Base-by-base conservation (phyloP, 1,140 invertebrate species). In the Drosophila carrolli region DNA sequence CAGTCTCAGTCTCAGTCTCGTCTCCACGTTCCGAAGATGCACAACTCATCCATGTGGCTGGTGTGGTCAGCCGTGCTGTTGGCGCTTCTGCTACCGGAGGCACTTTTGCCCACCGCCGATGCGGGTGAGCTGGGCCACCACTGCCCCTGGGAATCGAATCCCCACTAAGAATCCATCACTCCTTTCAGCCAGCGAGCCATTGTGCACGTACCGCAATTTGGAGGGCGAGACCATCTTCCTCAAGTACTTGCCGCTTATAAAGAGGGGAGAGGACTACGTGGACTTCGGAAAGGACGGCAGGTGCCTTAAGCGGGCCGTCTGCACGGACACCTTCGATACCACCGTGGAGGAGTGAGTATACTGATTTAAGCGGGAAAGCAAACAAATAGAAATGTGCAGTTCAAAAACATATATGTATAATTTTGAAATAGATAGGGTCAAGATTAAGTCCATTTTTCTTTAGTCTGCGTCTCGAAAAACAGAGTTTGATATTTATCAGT, bases 221-320 rank as follows among this genome's bases (percentile, higher is more conserved):
- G 71, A 91, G 58, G 90, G 77, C 47, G 91, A 91, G 68, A 91
- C 76, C 29, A 74, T 92, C 10, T 91, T 91, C 23, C 71, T 92
- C 4, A 89, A 86, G 57, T 92, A 92, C 65, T 56, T 92, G 71
- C 78, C 90, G 13, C 55, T 81, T 8, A 40, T 89, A 27, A 81
- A 63, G 37, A 75, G 74, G 8, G 91, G 91, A 2, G 55, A 91
- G 71, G 91, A 92, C 27, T 92, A 92, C 70, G 90, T 92, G 14
- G 91, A 92, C 48, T 92, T 91, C 50, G 88, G 79, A 19, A 59
- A 75, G 16, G 80, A 91, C 41, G 91, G 91, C 41, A 91, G 76
- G 53, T 92, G 91, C 58, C 56, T 91, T 3, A 91, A 90, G 66
- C 73, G 75, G 13, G 91, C 88, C 41, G 75, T 78, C 16, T 92